phyloP scores from a whole-genome alignment of 2,113 vertebrate genomes.

The Oriolus oriolus region DNA sequence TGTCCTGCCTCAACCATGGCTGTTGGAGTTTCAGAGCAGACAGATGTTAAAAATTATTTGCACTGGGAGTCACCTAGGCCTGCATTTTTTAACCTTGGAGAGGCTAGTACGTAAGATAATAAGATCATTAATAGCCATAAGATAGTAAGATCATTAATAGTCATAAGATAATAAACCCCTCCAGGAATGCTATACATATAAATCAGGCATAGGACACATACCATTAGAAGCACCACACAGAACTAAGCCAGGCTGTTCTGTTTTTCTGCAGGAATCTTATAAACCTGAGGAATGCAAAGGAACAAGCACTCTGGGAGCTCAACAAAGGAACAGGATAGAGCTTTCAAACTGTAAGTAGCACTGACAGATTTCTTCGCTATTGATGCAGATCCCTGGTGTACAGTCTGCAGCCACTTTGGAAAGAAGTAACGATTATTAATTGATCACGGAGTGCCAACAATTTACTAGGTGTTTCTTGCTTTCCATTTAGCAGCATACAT shows the following conservation, averaged over 20 bases:
- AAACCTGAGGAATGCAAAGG: background rate
- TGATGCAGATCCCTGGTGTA: background rate
- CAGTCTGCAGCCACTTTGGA: background rate
- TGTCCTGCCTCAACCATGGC: background rate
- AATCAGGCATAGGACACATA: background rate
- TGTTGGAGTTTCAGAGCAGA: background rate
- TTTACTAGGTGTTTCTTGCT: background rate
- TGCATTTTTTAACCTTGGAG: background rate
- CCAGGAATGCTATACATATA: background rate
- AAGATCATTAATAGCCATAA: background rate
- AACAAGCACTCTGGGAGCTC: background rate
- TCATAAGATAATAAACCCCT: background rate
- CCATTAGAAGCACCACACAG: background rate
- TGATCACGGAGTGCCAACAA: background rate
- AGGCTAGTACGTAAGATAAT: background rate
- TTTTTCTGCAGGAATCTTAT: background rate
- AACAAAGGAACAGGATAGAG: background rate
- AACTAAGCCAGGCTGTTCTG: background rate
- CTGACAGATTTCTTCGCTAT: slow-evolving; percentile 22
- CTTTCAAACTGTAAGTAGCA: slow-evolving; percentile 13
- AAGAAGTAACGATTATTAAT: background rate
- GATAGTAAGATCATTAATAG: background rate
- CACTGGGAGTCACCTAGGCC: background rate
- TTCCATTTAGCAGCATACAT: background rate
- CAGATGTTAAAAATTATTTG: background rate